A percentile compares a stretch with the other conserved stretches of the same genome.
phyloP scores from a whole-genome alignment of 2,797 vertebrate species.

The Gila robusta region DNA sequence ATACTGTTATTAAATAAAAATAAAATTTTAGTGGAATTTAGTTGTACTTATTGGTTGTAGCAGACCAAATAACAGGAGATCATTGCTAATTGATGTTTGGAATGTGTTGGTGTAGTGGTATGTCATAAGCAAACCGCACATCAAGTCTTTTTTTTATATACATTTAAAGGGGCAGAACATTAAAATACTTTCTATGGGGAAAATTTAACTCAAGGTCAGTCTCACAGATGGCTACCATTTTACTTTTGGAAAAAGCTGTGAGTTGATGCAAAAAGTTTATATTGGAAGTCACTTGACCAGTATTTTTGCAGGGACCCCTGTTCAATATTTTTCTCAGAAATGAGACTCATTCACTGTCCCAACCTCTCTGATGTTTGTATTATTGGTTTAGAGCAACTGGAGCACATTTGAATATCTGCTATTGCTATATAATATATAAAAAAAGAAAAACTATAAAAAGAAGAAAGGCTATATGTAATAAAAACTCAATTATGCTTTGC shows the following conservation, averaged over 20 bases:
- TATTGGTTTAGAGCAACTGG: neutral
- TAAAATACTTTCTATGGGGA: neutral
- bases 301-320: neutral
- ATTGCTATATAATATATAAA: neutral
- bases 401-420: neutral
- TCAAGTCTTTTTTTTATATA: neutral
- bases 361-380: neutral
- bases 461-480: no score
- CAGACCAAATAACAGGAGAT: neutral
- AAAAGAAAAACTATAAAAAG: neutral
- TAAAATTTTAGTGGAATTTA: neutral
- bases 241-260: neutral
- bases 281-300: neutral
- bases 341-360: neutral
- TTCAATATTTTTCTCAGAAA: neutral
- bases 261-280: neutral
- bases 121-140: no score
- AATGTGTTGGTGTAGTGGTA: neutral
- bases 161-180: neutral
- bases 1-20: neutral
- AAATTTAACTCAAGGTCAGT: slow-evolving; percentile 1
- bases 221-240: neutral
- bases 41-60: neutral
- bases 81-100: neutral
- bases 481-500: neutral